Conservation (phyloP, 2,888 invertebrate species). For the Deilephila elpenor region DNA sequence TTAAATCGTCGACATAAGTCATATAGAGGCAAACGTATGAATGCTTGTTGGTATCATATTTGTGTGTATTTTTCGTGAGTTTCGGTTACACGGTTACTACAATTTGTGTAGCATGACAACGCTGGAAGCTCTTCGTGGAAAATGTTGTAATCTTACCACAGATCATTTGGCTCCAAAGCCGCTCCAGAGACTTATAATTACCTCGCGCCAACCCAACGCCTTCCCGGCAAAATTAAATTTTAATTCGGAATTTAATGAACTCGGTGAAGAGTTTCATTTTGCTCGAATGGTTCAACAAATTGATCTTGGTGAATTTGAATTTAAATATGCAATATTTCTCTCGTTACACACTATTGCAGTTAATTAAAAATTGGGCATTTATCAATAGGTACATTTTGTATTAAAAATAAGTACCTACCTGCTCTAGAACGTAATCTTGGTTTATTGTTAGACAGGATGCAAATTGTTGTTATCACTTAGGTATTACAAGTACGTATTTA, state of each 20-base stretch:
- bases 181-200: constrained; percentile 38
- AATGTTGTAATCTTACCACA: constrained; percentile 38
- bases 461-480: too few species aligned
- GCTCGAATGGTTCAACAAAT: constrained; percentile 36
- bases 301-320: neutral
- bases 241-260: constrained; percentile 44
- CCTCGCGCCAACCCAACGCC: constrained; percentile 24
- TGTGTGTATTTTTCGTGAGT: constrained; percentile 31
- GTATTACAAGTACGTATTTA: too few species aligned
- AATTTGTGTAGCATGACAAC: neutral
- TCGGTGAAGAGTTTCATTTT: constrained; percentile 45
- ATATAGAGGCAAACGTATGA: too few species aligned
- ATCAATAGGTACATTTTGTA: too few species aligned
- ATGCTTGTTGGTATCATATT: too few species aligned
- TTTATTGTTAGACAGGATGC: too few species aligned
- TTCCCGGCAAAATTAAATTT: constrained; percentile 47
- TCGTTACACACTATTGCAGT: too few species aligned
- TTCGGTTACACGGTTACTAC: constrained; percentile 42
- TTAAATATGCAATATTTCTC: neutral
- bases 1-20: too few species aligned
- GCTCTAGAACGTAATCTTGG: too few species aligned
- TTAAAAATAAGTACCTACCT: too few species aligned
- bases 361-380: too few species aligned
- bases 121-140: constrained; percentile 20
- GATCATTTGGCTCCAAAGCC: constrained; percentile 30